Evolutionary conservation across 2,888 invertebrate species (phyloP).

Genomic region (Esperia sulphurella): DNA sequence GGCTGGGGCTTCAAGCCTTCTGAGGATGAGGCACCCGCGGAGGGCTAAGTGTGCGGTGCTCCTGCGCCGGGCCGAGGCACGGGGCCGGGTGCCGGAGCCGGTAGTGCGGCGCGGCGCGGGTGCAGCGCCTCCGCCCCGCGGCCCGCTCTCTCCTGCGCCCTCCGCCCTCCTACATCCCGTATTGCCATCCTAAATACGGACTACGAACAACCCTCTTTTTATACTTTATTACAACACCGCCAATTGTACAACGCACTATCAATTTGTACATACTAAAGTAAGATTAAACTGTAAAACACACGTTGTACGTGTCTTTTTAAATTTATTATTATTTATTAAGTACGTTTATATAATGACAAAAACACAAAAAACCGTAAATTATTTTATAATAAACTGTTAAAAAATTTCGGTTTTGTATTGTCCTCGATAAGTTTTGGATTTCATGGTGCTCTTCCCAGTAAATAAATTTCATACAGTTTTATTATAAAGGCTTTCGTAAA

Average conservation of each 20-base stretch:
- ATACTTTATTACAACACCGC: slow-evolving; percentile 58
- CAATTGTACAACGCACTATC: slow-evolving; percentile 67
- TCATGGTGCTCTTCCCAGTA: not conserved
- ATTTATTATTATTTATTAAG: slow-evolving; percentile 73
- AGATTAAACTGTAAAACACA: slow-evolving; percentile 77
- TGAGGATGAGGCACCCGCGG: slow-evolving; percentile 52
- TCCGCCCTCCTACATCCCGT: slow-evolving; percentile 41
- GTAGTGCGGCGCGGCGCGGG: slow-evolving; percentile 20
- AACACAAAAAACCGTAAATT: slow-evolving; percentile 65
- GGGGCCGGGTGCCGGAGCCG: slow-evolving; percentile 16
- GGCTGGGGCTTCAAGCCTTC: slow-evolving; percentile 63
- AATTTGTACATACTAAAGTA: slow-evolving; percentile 75
- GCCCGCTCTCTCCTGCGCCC: slow-evolving; percentile 2
- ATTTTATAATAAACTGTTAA: slow-evolving; percentile 77
- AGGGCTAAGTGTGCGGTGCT: slow-evolving; percentile 37
- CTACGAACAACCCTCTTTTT: slow-evolving; percentile 55
- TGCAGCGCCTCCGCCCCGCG: slow-evolving; percentile 19
- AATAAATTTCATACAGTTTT: slow-evolving; percentile 13
- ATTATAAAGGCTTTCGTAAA: not conserved
- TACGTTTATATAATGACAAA: slow-evolving; percentile 75
- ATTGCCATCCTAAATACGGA: slow-evolving; percentile 66
- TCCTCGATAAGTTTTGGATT: slow-evolving; percentile 9
- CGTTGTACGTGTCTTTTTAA: slow-evolving; percentile 75
- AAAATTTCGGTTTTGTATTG: slow-evolving; percentile 20
- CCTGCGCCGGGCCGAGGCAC: slow-evolving; percentile 21